A percentile compares a stretch with the other conserved stretches of the same genome.
phyloP scores from a whole-genome alignment of 1,140 invertebrate species.

The Euura saliciscinereae region DNA sequence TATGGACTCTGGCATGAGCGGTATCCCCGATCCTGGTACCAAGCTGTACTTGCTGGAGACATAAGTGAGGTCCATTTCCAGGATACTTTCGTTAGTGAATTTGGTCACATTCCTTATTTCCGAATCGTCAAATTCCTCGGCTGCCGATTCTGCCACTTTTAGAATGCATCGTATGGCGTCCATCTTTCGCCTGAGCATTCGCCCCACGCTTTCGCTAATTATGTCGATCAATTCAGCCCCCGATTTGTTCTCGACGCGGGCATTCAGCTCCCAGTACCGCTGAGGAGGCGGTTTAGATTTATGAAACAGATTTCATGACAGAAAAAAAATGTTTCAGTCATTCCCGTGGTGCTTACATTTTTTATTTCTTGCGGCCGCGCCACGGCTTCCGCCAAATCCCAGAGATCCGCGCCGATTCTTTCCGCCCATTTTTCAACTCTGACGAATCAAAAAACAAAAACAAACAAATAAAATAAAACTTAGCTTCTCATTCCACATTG shows the following conservation, averaged over 20 bases:
- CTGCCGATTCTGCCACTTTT: slow-evolving; percentile 68
- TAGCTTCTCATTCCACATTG: not conserved
- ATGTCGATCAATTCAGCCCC: slow-evolving; percentile 74
- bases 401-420: slow-evolving; percentile 66
- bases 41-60: slow-evolving; percentile 75
- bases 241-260: slow-evolving; percentile 75
- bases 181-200: slow-evolving; percentile 82
- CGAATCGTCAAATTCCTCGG: slow-evolving; percentile 63
- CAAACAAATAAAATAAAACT: slow-evolving; percentile 8
- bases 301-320: no score
- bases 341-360: slow-evolving; percentile 49
- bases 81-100: slow-evolving; percentile 45
- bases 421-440: slow-evolving; percentile 68
- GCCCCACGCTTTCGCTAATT: slow-evolving; percentile 75
- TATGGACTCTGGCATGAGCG: slow-evolving; percentile 26
- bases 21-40: slow-evolving; percentile 41
- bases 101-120: not conserved
- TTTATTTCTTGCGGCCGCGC: slow-evolving; percentile 67
- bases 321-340: not conserved
- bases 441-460: slow-evolving; percentile 20
- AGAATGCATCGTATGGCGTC: slow-evolving; percentile 82
- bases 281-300: slow-evolving; percentile 37
- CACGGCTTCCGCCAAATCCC: slow-evolving; percentile 64
- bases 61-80: slow-evolving; percentile 62
- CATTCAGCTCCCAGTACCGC: slow-evolving; percentile 78